These are phyloP conservation scores for Cerastoderma edule DNA, from an alignment of 2,888 invertebrate species.

Conservation along the genomic window DNA sequence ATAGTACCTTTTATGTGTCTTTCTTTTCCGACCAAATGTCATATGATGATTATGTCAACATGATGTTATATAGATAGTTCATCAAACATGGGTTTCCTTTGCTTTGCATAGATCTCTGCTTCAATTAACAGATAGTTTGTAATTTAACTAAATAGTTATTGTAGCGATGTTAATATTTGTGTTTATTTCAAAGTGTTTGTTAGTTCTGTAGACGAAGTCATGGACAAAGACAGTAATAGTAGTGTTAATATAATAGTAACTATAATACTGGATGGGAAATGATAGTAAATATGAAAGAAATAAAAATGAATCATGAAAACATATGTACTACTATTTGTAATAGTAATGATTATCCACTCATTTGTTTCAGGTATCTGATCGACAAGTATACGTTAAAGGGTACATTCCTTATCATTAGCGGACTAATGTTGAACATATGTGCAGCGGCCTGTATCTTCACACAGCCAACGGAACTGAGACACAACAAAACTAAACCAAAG, in stretches of 20 bases:
- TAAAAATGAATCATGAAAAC: too few relatives aligned
- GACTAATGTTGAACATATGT: conserved; percentile 43
- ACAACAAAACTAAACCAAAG: conserved; percentile 11
- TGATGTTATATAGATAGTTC: too few relatives aligned
- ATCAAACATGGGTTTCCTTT: too few relatives aligned
- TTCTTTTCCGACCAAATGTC: too few relatives aligned
- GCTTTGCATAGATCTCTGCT: too few relatives aligned
- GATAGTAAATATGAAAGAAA: neutral
- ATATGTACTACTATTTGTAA: neutral
- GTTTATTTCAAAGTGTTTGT: too few relatives aligned
- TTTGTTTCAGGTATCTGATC: conserved; percentile 50
- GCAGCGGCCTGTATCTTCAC: conserved; percentile 48
- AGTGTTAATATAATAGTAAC: neutral
- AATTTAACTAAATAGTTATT: neutral
- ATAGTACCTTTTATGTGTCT: too few relatives aligned
- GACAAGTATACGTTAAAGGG: conserved; percentile 48
- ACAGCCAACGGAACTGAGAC: conserved; percentile 46
- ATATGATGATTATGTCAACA: too few relatives aligned
- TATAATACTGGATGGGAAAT: neutral
- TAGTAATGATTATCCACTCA: conserved; percentile 25
- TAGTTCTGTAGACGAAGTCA: neutral
- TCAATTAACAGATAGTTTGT: neutral
- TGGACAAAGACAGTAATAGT: neutral
- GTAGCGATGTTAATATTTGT: too few relatives aligned
- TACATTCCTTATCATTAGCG: conserved; percentile 52